phyloP scores from a whole-genome alignment of 2,888 invertebrate genomes.

The Rhopalosiphum nymphaeae region DNA sequence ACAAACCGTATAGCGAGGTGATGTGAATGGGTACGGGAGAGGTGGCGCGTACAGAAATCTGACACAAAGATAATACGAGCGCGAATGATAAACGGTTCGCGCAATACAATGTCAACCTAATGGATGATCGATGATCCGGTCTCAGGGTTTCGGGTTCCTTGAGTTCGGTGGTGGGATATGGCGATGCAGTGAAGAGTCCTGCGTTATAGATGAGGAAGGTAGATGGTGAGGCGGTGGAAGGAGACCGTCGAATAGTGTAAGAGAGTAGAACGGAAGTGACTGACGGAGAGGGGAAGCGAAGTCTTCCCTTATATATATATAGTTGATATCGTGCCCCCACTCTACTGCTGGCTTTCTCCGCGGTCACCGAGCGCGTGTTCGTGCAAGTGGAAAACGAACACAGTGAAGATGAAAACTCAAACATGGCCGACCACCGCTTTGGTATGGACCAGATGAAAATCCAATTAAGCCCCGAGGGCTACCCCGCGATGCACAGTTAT shows the following conservation, averaged over 20 bases:
- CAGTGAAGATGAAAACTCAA: constrained; percentile 60
- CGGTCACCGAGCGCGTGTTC: constrained; percentile 61
- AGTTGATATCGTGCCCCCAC: constrained; percentile 23
- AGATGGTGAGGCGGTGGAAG: background rate
- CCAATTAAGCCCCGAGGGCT: constrained; percentile 62
- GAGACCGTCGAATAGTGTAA: background rate
- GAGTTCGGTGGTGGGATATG: background rate
- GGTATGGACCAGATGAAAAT: constrained; percentile 61
- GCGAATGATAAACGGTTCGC: constrained; percentile 63
- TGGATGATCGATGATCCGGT: constrained; percentile 65
- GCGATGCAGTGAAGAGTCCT: background rate
- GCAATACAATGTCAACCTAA: constrained; percentile 65
- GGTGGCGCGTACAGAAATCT: constrained; percentile 52
- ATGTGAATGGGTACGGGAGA: background rate
- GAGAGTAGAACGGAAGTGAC: background rate
- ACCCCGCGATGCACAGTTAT: constrained; percentile 1
- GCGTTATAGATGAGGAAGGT: background rate
- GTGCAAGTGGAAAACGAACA: constrained; percentile 62
- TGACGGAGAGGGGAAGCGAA: background rate
- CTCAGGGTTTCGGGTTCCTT: constrained; percentile 50
- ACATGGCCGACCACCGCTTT: constrained; percentile 58
- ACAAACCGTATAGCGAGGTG: background rate
- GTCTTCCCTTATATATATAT: constrained; percentile 14
- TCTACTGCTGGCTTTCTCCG: constrained; percentile 11
- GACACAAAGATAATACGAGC: constrained; percentile 63